phyloP scores from a whole-genome alignment of 1,140 invertebrate species.

The Drosophila dunni region DNA sequence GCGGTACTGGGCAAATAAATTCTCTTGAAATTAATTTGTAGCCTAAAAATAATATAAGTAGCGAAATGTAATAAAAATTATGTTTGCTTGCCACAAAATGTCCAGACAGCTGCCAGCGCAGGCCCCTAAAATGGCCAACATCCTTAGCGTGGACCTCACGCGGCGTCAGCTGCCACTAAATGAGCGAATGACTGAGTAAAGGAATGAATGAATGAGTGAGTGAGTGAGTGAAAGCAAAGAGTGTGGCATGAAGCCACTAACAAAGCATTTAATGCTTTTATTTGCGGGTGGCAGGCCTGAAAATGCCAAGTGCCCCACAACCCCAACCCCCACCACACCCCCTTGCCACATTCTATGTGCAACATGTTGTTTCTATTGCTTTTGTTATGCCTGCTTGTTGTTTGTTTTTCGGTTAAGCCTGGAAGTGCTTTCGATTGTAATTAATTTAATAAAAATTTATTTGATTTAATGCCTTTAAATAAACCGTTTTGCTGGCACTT shows the following conservation, averaged over 20 bases:
- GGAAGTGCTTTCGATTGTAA: conserved; percentile 45
- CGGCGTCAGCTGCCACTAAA: conserved; percentile 69
- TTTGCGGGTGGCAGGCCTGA: conserved; percentile 74
- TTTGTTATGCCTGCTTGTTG: not conserved
- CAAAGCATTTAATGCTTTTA: conserved; percentile 81
- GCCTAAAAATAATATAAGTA: conserved; percentile 49
- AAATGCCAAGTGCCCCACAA: conserved; percentile 49
- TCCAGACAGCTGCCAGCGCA: conserved; percentile 29
- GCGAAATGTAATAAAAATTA: conserved; percentile 76
- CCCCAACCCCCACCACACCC: not conserved
- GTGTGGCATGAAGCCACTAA: conserved; percentile 35
- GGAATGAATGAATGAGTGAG: conserved; percentile 51
- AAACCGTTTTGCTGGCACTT: not conserved
- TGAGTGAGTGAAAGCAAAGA: conserved; percentile 7
- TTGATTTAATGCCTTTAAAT: conserved; percentile 12
- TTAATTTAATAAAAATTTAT: conserved; percentile 53
- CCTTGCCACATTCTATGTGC: conserved; percentile 29
- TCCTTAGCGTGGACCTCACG: conserved; percentile 40
- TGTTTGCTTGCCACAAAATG: conserved; percentile 75
- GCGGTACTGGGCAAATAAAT: not conserved
- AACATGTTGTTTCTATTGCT: conserved; percentile 62
- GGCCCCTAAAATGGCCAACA: not conserved
- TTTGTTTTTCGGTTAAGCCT: not conserved
- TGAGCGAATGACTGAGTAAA: conserved; percentile 73
- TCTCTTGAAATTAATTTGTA: conserved; percentile 59